These are phyloP conservation scores for Microctonus hyperodae DNA, from an alignment of 2,888 invertebrate genomes.

Conservation along the genomic window DNA sequence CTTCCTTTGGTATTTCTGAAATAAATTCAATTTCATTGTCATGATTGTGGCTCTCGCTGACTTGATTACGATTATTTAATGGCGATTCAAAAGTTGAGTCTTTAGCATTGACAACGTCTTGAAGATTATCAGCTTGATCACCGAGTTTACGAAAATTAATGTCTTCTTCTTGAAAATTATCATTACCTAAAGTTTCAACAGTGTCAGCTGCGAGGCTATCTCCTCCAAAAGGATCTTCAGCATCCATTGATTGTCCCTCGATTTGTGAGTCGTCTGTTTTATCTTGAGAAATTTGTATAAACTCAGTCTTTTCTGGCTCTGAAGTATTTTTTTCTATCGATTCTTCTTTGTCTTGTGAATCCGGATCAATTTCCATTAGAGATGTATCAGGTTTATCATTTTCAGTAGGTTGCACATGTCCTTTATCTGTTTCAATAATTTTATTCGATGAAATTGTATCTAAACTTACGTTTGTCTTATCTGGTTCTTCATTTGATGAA, in stretches of 20 bases:
- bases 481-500: background rate
- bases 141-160: conserved; percentile 68
- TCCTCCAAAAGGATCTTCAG: conserved; percentile 59
- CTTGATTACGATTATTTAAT: conserved; percentile 15
- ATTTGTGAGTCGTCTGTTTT: conserved; percentile 56
- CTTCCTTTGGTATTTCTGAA: conserved; percentile 25
- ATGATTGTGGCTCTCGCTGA: conserved; percentile 25
- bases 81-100: conserved; percentile 31
- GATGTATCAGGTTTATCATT: background rate
- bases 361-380: conserved; percentile 28
- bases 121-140: conserved; percentile 62
- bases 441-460: conserved; percentile 42
- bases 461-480: conserved; percentile 42
- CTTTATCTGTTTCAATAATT: background rate
- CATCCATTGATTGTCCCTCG: conserved; percentile 55
- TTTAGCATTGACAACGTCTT: conserved; percentile 48
- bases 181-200: conserved; percentile 49
- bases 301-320: conserved; percentile 59
- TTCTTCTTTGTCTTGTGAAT: conserved; percentile 44
- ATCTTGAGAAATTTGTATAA: conserved; percentile 58
- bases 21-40: conserved; percentile 31
- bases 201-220: conserved; percentile 52
- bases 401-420: background rate
- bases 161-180: conserved; percentile 55
- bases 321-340: conserved; percentile 41